Evolutionary conservation across 2,113 vertebrate species (phyloP), one percentile per base, ranked within the genome.

Genomic region (Campylomormyrus numenius): DNA sequence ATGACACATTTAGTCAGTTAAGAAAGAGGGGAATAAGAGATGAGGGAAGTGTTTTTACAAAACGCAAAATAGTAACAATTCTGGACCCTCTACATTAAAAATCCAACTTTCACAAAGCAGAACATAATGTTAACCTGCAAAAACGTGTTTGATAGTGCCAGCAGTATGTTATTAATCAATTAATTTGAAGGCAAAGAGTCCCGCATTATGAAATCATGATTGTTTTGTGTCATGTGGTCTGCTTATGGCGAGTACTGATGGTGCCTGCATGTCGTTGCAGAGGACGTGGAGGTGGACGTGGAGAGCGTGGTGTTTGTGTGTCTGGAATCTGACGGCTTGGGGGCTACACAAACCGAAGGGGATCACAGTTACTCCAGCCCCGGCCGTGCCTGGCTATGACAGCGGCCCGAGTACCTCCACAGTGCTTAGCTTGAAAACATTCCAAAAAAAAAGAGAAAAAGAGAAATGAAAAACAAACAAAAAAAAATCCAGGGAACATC

Each of bases 311-410:
- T 96, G 90, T 97, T 97, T 2, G 92, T 95, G 1, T 95, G 95
- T 4, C 91, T 96, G 92, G 95, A 96, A 27, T 94, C 95, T 77
- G 96, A 97, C 8, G 93, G 95, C 80, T 94, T 96, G 92, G 93
- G 92, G 4, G 83, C 94, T 8, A 93, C 96, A 0, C 93, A 96
- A 53, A 66, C 93, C 0, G 95, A 94, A 3, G 96, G 91, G 35
- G 98, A 99, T 83, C 98, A 98, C 96, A 97, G 97, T 94, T 99
- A 98, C 93, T 99, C 97, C 58, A 97, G 95, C 91, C 52, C 94
- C 45, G 91, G 92, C 3, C 77, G 94, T 84, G 88, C 93, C 0
- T 94, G 95, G 89, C 95, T 97, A 95, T 98, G 97, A 98, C 91
- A 0, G 89, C 89, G 3, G 83, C 52, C 9, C 49, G 86, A 39